Evolutionary conservation across 2,797 vertebrate species (phyloP).

Genomic region (Chelonia mydas): DNA sequence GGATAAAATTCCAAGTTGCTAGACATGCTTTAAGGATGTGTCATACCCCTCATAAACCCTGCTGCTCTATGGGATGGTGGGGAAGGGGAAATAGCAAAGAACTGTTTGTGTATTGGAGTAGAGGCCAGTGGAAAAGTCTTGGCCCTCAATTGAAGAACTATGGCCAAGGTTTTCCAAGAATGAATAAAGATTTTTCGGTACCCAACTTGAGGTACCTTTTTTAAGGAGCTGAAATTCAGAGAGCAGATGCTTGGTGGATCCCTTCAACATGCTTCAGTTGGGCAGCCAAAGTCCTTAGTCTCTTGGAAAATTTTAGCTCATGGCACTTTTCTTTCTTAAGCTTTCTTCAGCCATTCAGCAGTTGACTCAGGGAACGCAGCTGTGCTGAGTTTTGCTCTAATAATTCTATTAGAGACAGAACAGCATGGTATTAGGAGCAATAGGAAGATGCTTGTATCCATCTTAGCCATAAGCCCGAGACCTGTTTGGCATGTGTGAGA

Average conservation of each 20-base stretch:
- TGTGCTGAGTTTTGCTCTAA: constrained; percentile 35
- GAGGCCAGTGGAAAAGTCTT: neutral
- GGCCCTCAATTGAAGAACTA: neutral
- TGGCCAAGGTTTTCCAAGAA: neutral
- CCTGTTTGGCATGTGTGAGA: constrained; percentile 26
- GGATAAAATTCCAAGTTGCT: neutral
- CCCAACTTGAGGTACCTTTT: neutral
- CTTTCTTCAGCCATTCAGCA: constrained; percentile 38
- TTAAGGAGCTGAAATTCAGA: constrained; percentile 30
- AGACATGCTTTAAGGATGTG: neutral
- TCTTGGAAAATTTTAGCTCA: constrained; percentile 51
- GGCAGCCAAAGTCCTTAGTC: constrained; percentile 36
- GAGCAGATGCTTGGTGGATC: constrained; percentile 25
- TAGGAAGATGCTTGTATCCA: constrained; percentile 34
- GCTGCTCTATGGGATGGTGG: neutral
- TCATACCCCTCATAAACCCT: neutral
- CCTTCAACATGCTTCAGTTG: neutral
- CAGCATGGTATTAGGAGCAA: constrained; percentile 12
- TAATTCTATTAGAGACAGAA: neutral
- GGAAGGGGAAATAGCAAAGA: neutral
- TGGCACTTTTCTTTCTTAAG: no score
- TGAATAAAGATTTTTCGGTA: neutral
- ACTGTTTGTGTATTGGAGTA: neutral
- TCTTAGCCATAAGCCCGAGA: neutral
- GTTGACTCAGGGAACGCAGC: neutral